Conservation (phyloP, 2,113 vertebrate genomes). For the Tragelaphus imberbis region DNA sequence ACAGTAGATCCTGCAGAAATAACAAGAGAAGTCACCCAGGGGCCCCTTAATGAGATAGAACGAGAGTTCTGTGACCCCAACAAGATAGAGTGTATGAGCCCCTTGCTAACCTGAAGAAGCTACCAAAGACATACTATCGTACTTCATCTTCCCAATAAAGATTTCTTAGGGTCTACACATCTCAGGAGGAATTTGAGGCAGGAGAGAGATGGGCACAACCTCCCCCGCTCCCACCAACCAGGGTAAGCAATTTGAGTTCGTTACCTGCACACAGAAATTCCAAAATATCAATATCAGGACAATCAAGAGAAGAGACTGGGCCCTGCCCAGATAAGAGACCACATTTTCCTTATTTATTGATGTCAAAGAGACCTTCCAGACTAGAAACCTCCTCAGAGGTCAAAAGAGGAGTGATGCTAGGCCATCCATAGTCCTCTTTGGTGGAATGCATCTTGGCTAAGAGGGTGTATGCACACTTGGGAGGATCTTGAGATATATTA, state of each 20-base stretch:
- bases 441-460: not conserved
- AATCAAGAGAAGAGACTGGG: not conserved
- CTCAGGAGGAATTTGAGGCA: not conserved
- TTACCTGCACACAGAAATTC: not conserved
- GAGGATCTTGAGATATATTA: not conserved
- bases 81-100: not conserved
- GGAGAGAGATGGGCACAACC: not conserved
- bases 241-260: not conserved
- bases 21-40: not conserved
- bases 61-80: not conserved
- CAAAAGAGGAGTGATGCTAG: not conserved
- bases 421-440: not conserved
- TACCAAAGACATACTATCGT: not conserved
- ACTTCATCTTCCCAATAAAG: not conserved
- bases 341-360: not conserved
- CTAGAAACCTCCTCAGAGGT: not conserved
- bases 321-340: not conserved
- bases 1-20: not conserved
- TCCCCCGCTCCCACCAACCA: accelerated
- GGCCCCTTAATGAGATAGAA: not conserved
- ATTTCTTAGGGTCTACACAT: not conserved
- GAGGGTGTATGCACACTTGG: not conserved
- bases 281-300: not conserved
- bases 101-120: not conserved
- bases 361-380: not conserved